Evolutionary conservation across 2,888 invertebrate genomes (phyloP).

Genomic region (Diploptera punctata): DNA sequence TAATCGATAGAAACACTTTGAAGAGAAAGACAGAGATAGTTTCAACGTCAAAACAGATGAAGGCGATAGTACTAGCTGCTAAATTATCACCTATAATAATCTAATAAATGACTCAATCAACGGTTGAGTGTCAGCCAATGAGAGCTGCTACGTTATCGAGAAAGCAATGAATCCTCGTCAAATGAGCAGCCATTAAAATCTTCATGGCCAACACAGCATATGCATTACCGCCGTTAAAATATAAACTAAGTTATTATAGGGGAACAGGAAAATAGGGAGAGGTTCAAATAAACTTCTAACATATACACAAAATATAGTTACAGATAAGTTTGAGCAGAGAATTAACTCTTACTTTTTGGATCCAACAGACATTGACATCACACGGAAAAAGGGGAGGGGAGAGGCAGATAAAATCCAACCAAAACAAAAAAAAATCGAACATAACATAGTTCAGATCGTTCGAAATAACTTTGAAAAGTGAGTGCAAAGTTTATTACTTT

Average conservation of each 20-base stretch:
- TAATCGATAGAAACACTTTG: slow-evolving; percentile 21
- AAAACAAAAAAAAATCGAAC: slow-evolving; percentile 4
- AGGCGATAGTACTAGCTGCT: slow-evolving; percentile 21
- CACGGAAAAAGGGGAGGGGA: neutral
- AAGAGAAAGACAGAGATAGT: slow-evolving; percentile 15
- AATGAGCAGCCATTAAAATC: slow-evolving; percentile 35
- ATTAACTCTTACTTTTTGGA: slow-evolving; percentile 7
- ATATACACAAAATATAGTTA: neutral
- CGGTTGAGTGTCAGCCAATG: slow-evolving; percentile 29
- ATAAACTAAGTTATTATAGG: slow-evolving; percentile 28
- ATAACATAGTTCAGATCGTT: neutral
- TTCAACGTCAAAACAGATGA: slow-evolving; percentile 20
- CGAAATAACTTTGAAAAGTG: neutral
- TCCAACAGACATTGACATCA: neutral
- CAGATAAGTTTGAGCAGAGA: slow-evolving; percentile 13
- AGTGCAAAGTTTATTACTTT: slow-evolving; percentile 9
- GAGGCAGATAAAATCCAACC: neutral
- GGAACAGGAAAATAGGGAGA: no score
- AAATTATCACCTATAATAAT: slow-evolving; percentile 31
- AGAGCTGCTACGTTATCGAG: slow-evolving; percentile 30
- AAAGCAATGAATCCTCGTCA: slow-evolving; percentile 35
- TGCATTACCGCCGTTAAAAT: slow-evolving; percentile 29
- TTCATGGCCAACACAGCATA: slow-evolving; percentile 32
- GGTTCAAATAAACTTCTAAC: slow-evolving; percentile 21
- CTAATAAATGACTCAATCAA: slow-evolving; percentile 31